Percentiles rank a stretch among this genome's conserved stretches.
Evolutionary conservation across 64 coral and sea anemone genomes (phyloP).

Genomic region (Stichodactyla helianthus): DNA sequence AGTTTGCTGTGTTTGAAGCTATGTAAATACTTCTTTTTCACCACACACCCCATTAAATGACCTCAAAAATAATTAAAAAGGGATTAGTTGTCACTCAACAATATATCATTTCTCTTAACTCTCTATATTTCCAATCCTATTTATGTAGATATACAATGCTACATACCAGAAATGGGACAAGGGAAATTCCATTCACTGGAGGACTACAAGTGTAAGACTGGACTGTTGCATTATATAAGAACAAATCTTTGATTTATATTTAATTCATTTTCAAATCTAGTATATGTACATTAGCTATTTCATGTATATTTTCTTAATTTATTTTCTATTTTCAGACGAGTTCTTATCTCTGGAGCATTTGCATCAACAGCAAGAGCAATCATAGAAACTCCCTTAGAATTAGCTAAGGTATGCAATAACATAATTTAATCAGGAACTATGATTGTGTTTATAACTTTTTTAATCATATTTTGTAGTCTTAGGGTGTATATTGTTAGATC

Average conservation of each 20-base stretch:
- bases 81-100: too few species aligned
- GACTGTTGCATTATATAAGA: not conserved
- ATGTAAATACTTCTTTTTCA: constrained; percentile 44
- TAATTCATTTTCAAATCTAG: not conserved
- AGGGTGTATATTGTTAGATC: too few species aligned
- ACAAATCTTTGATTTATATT: not conserved
- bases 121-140: not conserved
- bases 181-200: constrained; percentile 79
- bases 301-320: not conserved
- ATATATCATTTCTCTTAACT: not conserved
- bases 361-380: constrained; percentile 84
- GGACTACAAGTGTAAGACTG: constrained; percentile 77
- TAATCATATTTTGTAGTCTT: too few species aligned
- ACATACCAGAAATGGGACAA: constrained; percentile 39
- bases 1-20: constrained; percentile 96
- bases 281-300: too few species aligned
- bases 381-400: constrained; percentile 88
- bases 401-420: constrained; percentile 60
- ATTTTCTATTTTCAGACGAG: constrained; percentile 50
- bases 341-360: constrained; percentile 69
- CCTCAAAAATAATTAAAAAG: too few species aligned
- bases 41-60: too few species aligned
- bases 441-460: too few species aligned
- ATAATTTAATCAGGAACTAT: too few species aligned
- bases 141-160: constrained; percentile 20